These are phyloP conservation scores for Horisme vitalbata DNA, from an alignment of 2,888 invertebrate species.

Conservation along the genomic window DNA sequence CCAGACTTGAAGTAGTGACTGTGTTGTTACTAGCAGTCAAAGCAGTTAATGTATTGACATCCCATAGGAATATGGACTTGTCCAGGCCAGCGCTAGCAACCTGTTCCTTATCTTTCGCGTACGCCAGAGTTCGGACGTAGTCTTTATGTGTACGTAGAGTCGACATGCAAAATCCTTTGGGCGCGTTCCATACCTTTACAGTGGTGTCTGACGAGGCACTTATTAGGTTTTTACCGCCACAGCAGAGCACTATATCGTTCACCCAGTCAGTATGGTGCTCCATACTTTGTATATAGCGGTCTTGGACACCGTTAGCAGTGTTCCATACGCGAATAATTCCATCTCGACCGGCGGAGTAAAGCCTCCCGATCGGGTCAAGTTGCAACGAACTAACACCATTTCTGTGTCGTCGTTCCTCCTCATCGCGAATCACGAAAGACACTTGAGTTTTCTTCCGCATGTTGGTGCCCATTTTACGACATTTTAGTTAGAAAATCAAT, in stretches of 20 bases:
- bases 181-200: constrained; percentile 99
- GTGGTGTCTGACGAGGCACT: constrained; percentile 99
- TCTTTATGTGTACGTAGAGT: constrained; percentile 98
- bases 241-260: constrained; percentile 98
- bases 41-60: constrained; percentile 98
- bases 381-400: constrained; percentile 98
- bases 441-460: constrained; percentile 88
- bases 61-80: constrained; percentile 98
- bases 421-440: constrained; percentile 98
- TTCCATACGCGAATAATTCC: constrained; percentile 98
- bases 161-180: constrained; percentile 99
- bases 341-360: constrained; percentile 98
- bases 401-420: constrained; percentile 95
- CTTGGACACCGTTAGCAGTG: constrained; percentile 81
- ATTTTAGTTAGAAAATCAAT: constrained; percentile 63
- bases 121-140: constrained; percentile 98
- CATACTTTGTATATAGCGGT: constrained; percentile 95
- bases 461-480: constrained; percentile 79
- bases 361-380: constrained; percentile 92
- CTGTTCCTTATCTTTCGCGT: constrained; percentile 97
- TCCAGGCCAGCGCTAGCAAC: constrained; percentile 98
- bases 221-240: constrained; percentile 97
- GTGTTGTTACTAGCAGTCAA: constrained; percentile 99
- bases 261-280: constrained; percentile 99
- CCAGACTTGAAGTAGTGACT: constrained; percentile 98